These are phyloP conservation scores for Lasioglossum albipes DNA, from an alignment of 1,140 invertebrate species.

Conservation along the genomic window DNA sequence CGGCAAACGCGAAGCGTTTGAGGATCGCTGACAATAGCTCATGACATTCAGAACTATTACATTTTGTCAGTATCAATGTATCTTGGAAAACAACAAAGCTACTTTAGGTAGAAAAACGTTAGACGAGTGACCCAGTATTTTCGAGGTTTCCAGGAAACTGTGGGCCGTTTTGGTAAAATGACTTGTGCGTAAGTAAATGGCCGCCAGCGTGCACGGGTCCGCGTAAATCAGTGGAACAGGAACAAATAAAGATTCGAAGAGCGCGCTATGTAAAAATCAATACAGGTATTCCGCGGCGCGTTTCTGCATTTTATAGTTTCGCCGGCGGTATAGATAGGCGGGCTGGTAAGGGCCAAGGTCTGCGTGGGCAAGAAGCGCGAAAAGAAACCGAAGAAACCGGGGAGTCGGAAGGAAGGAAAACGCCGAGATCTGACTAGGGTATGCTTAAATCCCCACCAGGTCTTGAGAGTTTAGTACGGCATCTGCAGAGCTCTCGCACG, in stretches of 20 bases:
- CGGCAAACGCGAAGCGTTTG: too few species aligned
- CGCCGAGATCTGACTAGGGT: slow-evolving; percentile 1
- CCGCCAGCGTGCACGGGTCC: too few species aligned
- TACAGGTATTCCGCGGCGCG: slow-evolving; percentile 22
- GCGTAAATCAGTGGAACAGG: background rate
- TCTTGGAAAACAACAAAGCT: too few species aligned
- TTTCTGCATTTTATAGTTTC: slow-evolving; percentile 53
- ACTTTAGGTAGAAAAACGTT: too few species aligned
- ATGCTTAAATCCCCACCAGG: slow-evolving; percentile 50
- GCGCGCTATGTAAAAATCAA: slow-evolving; percentile 33
- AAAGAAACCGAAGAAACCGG: background rate
- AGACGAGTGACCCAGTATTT: too few species aligned
- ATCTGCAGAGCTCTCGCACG: slow-evolving; percentile 34
- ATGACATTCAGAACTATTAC: too few species aligned
- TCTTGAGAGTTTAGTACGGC: slow-evolving; percentile 52
- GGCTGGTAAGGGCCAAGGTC: background rate
- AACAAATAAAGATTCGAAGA: background rate
- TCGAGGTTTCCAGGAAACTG: too few species aligned
- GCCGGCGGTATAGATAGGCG: slow-evolving; percentile 2
- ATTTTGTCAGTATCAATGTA: too few species aligned
- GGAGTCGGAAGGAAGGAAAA: background rate
- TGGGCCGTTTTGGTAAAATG: too few species aligned
- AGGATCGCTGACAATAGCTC: too few species aligned
- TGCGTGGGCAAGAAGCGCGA: background rate
- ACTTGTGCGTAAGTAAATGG: too few species aligned